A percentile compares a stretch with the other conserved stretches of the same genome.
Conservation (phyloP, 2,797 vertebrate species). For the Platalea minor region DNA sequence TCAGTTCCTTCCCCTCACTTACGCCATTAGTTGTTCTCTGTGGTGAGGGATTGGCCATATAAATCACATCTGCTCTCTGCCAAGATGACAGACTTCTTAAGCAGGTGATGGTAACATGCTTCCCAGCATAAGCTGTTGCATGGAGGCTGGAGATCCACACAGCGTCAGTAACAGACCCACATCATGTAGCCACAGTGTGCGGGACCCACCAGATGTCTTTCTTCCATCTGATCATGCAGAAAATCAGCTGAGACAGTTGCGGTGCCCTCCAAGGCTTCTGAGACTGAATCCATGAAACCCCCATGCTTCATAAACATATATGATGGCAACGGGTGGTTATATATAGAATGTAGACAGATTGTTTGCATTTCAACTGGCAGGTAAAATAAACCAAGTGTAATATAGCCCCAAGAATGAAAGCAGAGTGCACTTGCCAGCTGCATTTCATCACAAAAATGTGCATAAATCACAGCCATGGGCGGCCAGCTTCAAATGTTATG, state of each 20-base stretch:
- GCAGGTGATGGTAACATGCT: not conserved
- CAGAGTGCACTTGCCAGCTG: constrained; percentile 15
- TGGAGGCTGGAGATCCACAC: not conserved
- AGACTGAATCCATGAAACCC: not conserved
- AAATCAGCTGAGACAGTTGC: not conserved
- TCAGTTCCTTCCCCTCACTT: not conserved
- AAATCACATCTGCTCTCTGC: not conserved
- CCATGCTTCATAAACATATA: not conserved
- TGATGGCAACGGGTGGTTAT: not conserved
- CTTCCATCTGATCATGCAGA: not conserved
- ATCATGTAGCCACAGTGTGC: accelerated
- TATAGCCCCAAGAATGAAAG: not conserved
- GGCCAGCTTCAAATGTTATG: not conserved
- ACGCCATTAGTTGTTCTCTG: not conserved
- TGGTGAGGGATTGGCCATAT: not conserved
- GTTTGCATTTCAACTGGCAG: constrained; percentile 31
- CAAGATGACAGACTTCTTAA: not conserved
- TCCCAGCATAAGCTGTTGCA: not conserved
- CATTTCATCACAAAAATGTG: not conserved
- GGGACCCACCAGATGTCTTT: not conserved
- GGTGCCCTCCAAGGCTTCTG: not conserved
- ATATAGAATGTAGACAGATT: not conserved
- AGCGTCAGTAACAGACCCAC: not conserved
- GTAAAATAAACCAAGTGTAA: constrained; percentile 9
- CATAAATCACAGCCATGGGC: not conserved